phyloP scores from a whole-genome alignment of 92 coral and sea anemone genomes.

The Pocillopora meandrina region DNA sequence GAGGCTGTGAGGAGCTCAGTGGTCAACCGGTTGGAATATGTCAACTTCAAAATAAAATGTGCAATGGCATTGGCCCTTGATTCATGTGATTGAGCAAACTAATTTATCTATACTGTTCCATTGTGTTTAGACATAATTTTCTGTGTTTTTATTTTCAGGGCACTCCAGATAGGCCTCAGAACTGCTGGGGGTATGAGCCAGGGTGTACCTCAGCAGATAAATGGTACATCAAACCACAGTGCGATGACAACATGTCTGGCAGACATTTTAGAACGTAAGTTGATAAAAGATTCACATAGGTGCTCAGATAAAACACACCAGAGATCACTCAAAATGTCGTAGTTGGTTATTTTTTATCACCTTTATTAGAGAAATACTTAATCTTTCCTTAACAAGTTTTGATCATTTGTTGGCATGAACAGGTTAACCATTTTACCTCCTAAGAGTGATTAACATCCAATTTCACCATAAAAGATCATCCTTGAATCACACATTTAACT shows the following conservation, averaged over 20 bases:
- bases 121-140: background rate
- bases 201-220: constrained; percentile 67
- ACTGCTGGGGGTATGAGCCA: constrained; percentile 95
- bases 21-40: too few relatives aligned
- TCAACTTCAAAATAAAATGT: background rate
- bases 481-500: too few relatives aligned
- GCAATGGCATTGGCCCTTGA: background rate
- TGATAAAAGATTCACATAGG: background rate
- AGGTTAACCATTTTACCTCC: too few relatives aligned
- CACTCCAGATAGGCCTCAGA: background rate
- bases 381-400: too few relatives aligned
- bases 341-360: too few relatives aligned
- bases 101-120: background rate
- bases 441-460: too few relatives aligned
- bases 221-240: constrained; percentile 82
- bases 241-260: constrained; percentile 72
- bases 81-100: background rate
- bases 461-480: too few relatives aligned
- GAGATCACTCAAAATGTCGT: too few relatives aligned
- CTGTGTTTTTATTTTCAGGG: constrained; percentile 16
- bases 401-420: background rate
- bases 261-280: constrained; percentile 79
- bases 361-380: too few relatives aligned
- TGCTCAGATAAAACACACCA: background rate
- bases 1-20: too few relatives aligned